Percentiles rank a stretch among this genome's conserved stretches.
Conservation (phyloP, 2,888 invertebrate species). For the Andrena marginata region DNA sequence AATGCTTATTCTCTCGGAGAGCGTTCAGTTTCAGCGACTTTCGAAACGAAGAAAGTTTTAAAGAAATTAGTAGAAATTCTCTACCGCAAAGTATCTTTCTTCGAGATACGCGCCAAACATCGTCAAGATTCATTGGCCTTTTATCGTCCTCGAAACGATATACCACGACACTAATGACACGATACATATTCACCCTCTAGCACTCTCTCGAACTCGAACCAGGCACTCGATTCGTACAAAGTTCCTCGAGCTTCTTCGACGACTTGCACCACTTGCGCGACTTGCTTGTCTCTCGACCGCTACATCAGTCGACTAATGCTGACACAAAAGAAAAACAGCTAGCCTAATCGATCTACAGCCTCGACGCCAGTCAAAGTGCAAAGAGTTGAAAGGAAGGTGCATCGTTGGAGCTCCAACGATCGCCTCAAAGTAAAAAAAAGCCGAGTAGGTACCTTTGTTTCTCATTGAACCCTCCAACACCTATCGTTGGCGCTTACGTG, state of each 20-base stretch:
- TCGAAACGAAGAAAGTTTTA: background rate
- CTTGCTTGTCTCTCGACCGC: too few relatives aligned
- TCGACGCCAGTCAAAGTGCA: background rate
- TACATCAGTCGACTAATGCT: background rate
- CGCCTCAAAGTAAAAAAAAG: background rate
- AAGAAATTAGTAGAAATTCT: background rate
- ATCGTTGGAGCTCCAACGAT: background rate
- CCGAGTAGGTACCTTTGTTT: background rate
- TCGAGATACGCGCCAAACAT: background rate
- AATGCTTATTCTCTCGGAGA: background rate
- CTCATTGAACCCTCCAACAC: background rate
- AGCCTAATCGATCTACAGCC: background rate
- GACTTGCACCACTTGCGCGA: background rate
- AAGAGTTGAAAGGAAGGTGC: background rate
- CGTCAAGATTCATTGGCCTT: background rate
- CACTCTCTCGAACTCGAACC: conserved; percentile 5
- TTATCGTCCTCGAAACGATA: background rate
- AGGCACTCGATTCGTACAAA: background rate
- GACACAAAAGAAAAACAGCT: background rate
- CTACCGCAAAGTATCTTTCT: background rate
- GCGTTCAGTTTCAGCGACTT: background rate
- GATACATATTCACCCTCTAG: conserved; percentile 14
- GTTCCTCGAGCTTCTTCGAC: background rate
- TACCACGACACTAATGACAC: background rate
- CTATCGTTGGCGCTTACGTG: background rate